Evolutionary conservation across 2,113 vertebrate genomes (phyloP), one percentile per base, ranked within the genome.

Genomic region (Echinops telfairi): DNA sequence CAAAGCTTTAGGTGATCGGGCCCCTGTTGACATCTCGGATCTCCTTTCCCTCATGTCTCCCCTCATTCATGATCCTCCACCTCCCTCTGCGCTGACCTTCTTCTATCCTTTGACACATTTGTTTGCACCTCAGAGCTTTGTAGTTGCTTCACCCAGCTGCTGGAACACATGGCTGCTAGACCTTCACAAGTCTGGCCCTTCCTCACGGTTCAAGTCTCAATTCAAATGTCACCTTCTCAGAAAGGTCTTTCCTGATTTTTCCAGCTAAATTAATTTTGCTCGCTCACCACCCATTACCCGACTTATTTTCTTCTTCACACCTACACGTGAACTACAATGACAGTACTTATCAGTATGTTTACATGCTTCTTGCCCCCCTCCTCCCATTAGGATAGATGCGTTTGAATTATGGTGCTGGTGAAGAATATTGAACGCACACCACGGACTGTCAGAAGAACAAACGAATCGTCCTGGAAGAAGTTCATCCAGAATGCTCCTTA

Each of bases 61-160:
- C 33, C 25, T 60, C 40, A 2, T 2, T 2, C 11, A 0, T 53
- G 8, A 0, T 1, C 5, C 23, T 36, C n/a, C n/a, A 3, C 36
- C 4, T 3, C 47, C 47, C 47, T 53, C 47, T 40, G 9, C 6
- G 0, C 29, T 2, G 25, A 12, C 23, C 23, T 58, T 15, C 62
- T 31, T 15, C 62, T 31, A 2, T 8, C 47, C 29, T 82, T 22
- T 60, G 71, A 1, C 0, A 25, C 15, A 0, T 6, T 29, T 68
- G 10, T 53, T 62, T 77, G 14, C 12, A 62, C 66, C 40, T 33
- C 31, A 8, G 4, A 29, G 22, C 25, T 11, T 31, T 25, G 15
- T 23, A 25, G n/a, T 11, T 20, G n/a, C 27, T 38, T 6, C 4
- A 19, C 31, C 4, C 5, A 81, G 60, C 64, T 19, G 33, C 62